Evolutionary conservation across 2,797 vertebrate species (phyloP), one percentile per base, ranked within the genome.

Genomic region (Sebastiscus tertius): DNA sequence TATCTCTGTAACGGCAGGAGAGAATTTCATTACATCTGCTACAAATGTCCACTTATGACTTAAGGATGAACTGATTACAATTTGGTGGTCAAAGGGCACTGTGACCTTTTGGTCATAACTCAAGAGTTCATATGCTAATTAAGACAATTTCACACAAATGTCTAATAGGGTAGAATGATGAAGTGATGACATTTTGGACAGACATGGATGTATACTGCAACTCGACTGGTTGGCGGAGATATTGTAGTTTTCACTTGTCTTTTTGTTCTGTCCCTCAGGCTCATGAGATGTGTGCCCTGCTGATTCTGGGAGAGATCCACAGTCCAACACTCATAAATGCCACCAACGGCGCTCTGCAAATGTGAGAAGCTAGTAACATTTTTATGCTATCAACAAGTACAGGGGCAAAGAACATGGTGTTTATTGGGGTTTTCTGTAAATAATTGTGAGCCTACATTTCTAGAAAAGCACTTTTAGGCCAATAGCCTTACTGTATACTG

Each of bases 281-380:
- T 88, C 98, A 99, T 95, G 98, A 99, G 94, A 99, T 98, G 96
- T 99, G 98, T 93, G 98, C 98, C 91, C 97, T 99, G 95, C 96
- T 99, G 96, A 98, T 99, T 92, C 96, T 99, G 96, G 97, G 97
- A 79, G 98, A 99, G 94, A 98, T 97, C 91, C 97, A 98, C 93
- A 97, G 97, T 94, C 97, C 97, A 87, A 97, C 97, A 91, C 97
- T 99, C 95, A 99, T 99, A 94, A 99, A 98, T 89, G 97, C 97
- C 90, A 97, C 97, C 90, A 99, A 99, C 96, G 96, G 95, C 83
- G 96, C 97, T 83, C 97, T 99, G 94, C 98, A 99, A 94, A 99
- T 98, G 98, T 99, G 92, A 99, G 98, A 94, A 75, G 24, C 14
- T 61, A 5, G 0, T 24, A 58, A 58, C 8, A 36, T 68, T 36